These are phyloP conservation scores for Tauraco hartlaubi DNA, from an alignment of 2,797 vertebrate species.

Conservation along the genomic window DNA sequence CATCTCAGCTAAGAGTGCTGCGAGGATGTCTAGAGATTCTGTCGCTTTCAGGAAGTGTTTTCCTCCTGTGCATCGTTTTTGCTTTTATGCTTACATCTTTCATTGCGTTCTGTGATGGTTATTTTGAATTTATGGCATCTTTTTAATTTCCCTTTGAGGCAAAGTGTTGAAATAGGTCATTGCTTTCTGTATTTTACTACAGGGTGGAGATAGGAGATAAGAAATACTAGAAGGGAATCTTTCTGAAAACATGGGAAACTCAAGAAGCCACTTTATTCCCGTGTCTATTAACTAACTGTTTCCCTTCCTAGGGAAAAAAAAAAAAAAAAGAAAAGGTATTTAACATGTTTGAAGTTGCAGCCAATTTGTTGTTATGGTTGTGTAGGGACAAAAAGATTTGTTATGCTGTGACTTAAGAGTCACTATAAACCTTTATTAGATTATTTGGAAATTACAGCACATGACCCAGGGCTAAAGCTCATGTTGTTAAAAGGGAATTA, in stretches of 20 bases:
- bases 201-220: not conserved
- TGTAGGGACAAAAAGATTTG: not conserved
- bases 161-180: not conserved
- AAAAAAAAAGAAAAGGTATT: not conserved
- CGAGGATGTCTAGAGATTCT: accelerated
- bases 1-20: not conserved
- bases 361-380: not conserved
- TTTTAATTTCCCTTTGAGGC: not conserved
- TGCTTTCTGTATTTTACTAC: not conserved
- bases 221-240: not conserved
- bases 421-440: not conserved
- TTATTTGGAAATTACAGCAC: not conserved
- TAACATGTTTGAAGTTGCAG: not conserved
- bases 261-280: not conserved
- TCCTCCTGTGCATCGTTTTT: not conserved
- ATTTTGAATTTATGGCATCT: not conserved
- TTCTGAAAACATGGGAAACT: not conserved
- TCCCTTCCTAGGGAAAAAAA: not conserved
- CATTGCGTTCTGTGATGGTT: not conserved
- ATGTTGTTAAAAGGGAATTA: not conserved
- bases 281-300: not conserved
- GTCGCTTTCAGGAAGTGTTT: not conserved
- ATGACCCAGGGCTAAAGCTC: not conserved
- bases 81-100: not conserved
- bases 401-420: not conserved